Evolutionary conservation across 1,140 invertebrate species (phyloP), one percentile per base, ranked within the genome.

Genomic region (Drosophila pruinosa): DNA sequence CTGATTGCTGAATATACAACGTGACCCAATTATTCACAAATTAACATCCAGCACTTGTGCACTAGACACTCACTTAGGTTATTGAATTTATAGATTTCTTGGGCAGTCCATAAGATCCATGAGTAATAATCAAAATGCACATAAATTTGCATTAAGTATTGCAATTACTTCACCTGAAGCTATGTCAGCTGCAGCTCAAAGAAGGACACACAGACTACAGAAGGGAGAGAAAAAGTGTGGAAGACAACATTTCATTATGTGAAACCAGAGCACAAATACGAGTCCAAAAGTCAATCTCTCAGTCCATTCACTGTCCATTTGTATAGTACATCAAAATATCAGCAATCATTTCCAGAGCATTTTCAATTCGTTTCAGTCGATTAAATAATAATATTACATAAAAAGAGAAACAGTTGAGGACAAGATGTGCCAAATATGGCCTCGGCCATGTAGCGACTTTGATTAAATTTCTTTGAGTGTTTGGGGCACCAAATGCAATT

Each of bases 401-500:
- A n/a, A 5, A 45, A 39, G 15, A 59, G 26, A 64, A 36, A 43
- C 12, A 53, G 26, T 57, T 43, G 24, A 45, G 56, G 39, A 22
- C 39, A 21, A 77, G 76, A 67, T 76, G 72, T 70, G 59, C 61
- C 71, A 71, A 83, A 65, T 63, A 73, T 75, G 39, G 52, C 39
- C 7, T 58, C 17, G 31, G 24, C 52, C 62, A 53, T 50, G 61
- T 34, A 65, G 63, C 43, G 68, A 65, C 67, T 86, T 86, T 86
- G 82, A 88, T 86, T 85, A 85, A 85, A 88, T 86, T 86, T 86
- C 78, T 86, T 86, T 86, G 77, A 88, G 81, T 86, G 82, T 86
- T 88, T 81, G 82, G 82, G 72, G 86, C 77, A 86, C 70, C 77
- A 86, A 86, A 86, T 86, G 82, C 82, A 86, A 86, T 86, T 86